These are phyloP conservation scores for Alauda arvensis DNA, from an alignment of 2,797 vertebrate genomes.

Conservation along the genomic window DNA sequence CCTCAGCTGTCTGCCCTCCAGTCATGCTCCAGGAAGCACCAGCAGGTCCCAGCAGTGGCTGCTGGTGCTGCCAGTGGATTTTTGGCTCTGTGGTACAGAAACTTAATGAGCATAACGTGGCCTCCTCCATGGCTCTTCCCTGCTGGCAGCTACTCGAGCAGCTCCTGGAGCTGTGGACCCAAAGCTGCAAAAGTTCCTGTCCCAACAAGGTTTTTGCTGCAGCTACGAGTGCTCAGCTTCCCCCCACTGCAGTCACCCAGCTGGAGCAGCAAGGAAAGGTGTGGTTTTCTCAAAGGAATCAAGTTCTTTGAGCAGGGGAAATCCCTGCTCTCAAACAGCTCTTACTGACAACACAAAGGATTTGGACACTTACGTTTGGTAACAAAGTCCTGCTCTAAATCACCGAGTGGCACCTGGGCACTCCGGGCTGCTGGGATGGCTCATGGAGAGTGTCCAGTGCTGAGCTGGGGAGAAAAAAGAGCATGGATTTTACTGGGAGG, in stretches of 20 bases:
- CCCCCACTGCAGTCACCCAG: neutral
- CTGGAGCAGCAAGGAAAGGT: neutral
- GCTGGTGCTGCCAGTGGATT: neutral
- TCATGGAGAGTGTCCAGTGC: neutral
- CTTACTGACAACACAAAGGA: neutral
- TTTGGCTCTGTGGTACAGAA: neutral
- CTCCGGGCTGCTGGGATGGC: neutral
- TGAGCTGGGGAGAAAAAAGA: constrained; percentile 32
- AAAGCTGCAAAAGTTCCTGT: neutral
- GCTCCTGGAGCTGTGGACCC: neutral
- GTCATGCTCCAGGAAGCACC: neutral
- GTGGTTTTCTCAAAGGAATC: neutral
- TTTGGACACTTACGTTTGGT: neutral
- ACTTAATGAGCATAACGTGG: neutral
- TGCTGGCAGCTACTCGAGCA: constrained; percentile 9
- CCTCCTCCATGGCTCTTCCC: neutral
- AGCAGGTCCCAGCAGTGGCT: neutral
- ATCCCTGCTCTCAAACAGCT: neutral
- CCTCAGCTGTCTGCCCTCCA: neutral
- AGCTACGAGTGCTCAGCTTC: neutral
- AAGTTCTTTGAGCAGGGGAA: neutral
- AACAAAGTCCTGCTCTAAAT: neutral
- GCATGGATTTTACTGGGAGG: neutral
- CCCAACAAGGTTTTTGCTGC: neutral
- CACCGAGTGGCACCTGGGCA: fast-evolving